Conservation (phyloP, 2,888 invertebrate genomes). For the Amiota minor region DNA sequence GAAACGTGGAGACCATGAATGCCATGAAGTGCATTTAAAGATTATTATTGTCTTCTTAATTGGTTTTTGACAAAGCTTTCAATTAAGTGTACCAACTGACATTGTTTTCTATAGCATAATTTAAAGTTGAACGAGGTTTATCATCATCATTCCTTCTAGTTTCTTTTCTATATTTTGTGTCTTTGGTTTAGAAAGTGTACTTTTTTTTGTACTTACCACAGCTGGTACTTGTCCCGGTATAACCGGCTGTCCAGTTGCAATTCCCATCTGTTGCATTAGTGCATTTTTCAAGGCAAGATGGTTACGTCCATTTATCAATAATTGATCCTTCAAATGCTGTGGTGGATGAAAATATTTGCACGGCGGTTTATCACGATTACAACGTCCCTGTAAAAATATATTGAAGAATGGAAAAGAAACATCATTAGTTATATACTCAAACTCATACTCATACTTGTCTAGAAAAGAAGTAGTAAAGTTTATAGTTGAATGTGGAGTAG, state of each 20-base stretch:
- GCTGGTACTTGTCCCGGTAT: slow-evolving; percentile 94
- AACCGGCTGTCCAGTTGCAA: slow-evolving; percentile 91
- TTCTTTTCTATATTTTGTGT: too few relatives aligned
- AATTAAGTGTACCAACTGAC: too few relatives aligned
- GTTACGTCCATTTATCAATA: slow-evolving; percentile 99
- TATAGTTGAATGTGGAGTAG: too few relatives aligned
- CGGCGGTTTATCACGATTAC: slow-evolving; percentile 99
- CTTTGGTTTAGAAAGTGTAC: too few relatives aligned
- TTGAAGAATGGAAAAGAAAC: slow-evolving; percentile 34
- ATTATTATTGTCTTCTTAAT: too few relatives aligned
- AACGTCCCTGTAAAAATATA: slow-evolving; percentile 89
- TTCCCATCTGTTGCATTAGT: slow-evolving; percentile 96
- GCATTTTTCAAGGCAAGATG: slow-evolving; percentile 99
- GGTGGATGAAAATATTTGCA: slow-evolving; percentile 99
- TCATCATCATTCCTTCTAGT: too few relatives aligned
- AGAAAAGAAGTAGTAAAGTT: neutral
- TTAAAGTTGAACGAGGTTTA: too few relatives aligned
- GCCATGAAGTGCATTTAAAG: too few relatives aligned
- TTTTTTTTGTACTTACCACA: slow-evolving; percentile 81
- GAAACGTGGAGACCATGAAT: too few relatives aligned
- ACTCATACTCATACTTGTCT: neutral
- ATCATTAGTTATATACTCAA: neutral
- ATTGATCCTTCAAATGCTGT: slow-evolving; percentile 99
- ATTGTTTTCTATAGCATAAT: too few relatives aligned
- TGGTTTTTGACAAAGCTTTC: too few relatives aligned